Evolutionary conservation across 2,888 invertebrate species (phyloP).

Genomic region (Orthonevra nobilis): DNA sequence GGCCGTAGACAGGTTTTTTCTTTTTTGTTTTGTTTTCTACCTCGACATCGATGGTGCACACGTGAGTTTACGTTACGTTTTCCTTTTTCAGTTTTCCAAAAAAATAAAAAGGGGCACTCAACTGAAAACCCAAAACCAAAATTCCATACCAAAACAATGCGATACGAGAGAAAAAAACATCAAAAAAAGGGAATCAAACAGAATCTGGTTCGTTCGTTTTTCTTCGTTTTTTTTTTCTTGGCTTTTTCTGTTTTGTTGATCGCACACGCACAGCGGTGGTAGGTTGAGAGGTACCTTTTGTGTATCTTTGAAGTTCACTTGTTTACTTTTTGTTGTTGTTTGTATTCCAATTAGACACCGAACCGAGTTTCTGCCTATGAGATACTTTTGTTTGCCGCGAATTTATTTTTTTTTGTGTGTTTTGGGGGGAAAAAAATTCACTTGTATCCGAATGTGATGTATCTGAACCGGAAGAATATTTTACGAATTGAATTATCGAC

Average conservation of each 20-base stretch:
- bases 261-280: constrained; percentile 53
- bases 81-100: no score
- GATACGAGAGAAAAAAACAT: constrained; percentile 16
- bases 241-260: constrained; percentile 30
- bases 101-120: constrained; percentile 59
- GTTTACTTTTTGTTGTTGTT: constrained; percentile 60
- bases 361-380: constrained; percentile 39
- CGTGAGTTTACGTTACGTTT: constrained; percentile 35
- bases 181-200: constrained; percentile 38
- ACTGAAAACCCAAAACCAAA: constrained; percentile 53
- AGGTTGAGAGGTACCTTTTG: neutral
- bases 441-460: constrained; percentile 12
- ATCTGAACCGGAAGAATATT: no score
- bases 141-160: constrained; percentile 61
- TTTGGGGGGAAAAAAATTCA: constrained; percentile 22
- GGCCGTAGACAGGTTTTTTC: no score
- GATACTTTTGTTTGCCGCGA: constrained; percentile 19
- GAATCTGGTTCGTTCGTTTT: no score
- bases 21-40: no score
- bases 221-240: no score
- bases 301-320: constrained; percentile 56
- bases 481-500: constrained; percentile 14
- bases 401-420: neutral
- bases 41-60: constrained; percentile 34
- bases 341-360: constrained; percentile 55